phyloP scores from a whole-genome alignment of 2,888 invertebrate genomes.

The Sipunculus nudus region DNA sequence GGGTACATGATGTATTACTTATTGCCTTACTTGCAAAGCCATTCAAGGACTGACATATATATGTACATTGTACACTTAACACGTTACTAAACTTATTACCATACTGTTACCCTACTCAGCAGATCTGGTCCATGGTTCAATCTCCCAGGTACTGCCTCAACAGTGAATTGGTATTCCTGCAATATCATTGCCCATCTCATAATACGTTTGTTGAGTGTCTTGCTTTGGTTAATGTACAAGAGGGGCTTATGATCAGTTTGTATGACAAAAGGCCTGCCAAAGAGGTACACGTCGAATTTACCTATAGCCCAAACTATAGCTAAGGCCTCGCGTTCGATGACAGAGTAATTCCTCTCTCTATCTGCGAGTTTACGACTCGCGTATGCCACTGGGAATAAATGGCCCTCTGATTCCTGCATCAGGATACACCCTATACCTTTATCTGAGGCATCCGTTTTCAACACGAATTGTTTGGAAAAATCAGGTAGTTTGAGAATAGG shows the following conservation, averaged over 20 bases:
- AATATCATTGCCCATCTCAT: slow-evolving; percentile 14
- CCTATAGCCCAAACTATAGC: slow-evolving; percentile 31
- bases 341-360: slow-evolving; percentile 33
- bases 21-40: too few species aligned
- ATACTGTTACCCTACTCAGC: too few species aligned
- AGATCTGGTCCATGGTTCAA: too few species aligned
- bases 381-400: slow-evolving; percentile 38
- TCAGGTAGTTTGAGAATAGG: slow-evolving; percentile 37
- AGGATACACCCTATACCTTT: slow-evolving; percentile 42
- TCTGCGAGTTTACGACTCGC: slow-evolving; percentile 34
- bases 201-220: slow-evolving; percentile 2
- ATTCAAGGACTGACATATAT: too few species aligned
- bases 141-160: too few species aligned
- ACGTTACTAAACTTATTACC: too few species aligned
- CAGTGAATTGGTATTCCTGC: slow-evolving; percentile 4
- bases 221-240: slow-evolving; percentile 1
- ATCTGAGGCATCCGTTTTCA: slow-evolving; percentile 39
- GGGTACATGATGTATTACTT: too few species aligned
- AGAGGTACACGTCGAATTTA: neutral
- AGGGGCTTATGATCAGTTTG: slow-evolving; percentile 17
- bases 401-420: slow-evolving; percentile 22
- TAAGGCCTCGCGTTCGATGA: slow-evolving; percentile 35
- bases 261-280: neutral
- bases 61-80: too few species aligned
- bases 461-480: slow-evolving; percentile 18